Evolutionary conservation across 2,888 invertebrate species (phyloP).

Genomic region (Syrphus vitripennis): DNA sequence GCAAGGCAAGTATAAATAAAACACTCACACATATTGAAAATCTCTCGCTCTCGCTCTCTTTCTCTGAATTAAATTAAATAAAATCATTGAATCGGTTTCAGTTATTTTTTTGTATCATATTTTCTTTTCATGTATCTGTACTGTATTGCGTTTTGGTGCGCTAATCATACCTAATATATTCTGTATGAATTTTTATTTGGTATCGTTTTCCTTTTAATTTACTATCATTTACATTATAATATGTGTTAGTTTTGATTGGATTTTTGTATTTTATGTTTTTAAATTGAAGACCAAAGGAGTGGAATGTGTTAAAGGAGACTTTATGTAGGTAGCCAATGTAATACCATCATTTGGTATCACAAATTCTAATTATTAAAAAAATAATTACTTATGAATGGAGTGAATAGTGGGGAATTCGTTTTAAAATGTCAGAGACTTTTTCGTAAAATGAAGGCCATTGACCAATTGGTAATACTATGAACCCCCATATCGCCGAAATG

Average conservation of each 20-base stretch:
- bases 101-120: slow-evolving; percentile 61
- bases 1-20: slow-evolving; percentile 88
- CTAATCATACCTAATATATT: slow-evolving; percentile 51
- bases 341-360: too few species aligned
- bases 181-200: not conserved
- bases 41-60: not conserved
- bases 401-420: too few species aligned
- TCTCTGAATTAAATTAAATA: not conserved
- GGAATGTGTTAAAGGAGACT: not conserved
- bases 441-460: too few species aligned
- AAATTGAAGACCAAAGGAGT: not conserved
- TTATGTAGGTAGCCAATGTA: too few species aligned
- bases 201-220: slow-evolving; percentile 21
- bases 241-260: slow-evolving; percentile 24
- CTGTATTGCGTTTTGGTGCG: slow-evolving; percentile 67
- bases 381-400: too few species aligned
- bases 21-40: not conserved
- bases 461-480: too few species aligned
- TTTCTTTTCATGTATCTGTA: slow-evolving; percentile 55
- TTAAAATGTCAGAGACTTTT: too few species aligned
- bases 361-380: too few species aligned
- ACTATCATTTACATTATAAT: not conserved
- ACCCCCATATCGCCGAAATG: too few species aligned
- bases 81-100: slow-evolving; percentile 40
- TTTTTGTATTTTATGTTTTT: not conserved